Conservation (phyloP, 2,113 vertebrate species). For the Chaetops frenatus region DNA sequence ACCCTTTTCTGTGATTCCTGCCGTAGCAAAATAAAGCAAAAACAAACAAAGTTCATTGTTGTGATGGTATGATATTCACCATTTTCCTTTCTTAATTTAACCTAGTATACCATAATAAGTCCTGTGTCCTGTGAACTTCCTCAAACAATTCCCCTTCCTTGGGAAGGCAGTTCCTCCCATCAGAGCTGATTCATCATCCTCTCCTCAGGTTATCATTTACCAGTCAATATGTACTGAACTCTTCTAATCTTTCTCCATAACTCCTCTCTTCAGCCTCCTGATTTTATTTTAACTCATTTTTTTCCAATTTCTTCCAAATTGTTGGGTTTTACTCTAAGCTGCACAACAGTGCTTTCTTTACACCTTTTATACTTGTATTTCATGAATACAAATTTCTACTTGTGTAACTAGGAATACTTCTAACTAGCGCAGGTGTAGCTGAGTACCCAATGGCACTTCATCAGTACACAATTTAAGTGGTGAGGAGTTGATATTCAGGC, state of each 20-base stretch:
- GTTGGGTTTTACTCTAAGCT: not conserved
- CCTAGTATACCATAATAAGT: not conserved
- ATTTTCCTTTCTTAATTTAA: not conserved
- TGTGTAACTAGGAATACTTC: not conserved
- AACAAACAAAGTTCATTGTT: not conserved
- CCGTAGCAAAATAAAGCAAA: not conserved
- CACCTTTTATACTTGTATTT: not conserved
- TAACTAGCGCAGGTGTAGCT: not conserved
- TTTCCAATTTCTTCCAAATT: not conserved
- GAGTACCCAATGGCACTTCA: not conserved
- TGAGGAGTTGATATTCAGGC: not conserved
- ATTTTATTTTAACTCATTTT: not conserved
- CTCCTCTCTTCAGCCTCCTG: not conserved
- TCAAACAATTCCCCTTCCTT: not conserved
- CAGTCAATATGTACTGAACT: not conserved
- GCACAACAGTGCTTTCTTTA: not conserved
- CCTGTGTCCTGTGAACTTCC: not conserved
- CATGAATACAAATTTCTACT: not conserved
- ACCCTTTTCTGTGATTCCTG: not conserved
- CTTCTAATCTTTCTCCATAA: not conserved
- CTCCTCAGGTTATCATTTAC: not conserved
- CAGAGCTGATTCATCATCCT: not conserved
- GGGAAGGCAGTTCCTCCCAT: not conserved
- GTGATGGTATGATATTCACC: rapidly evolving
- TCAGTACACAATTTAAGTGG: not conserved